Conservation (phyloP, 2,113 vertebrate genomes). For the Castor canadensis region DNA sequence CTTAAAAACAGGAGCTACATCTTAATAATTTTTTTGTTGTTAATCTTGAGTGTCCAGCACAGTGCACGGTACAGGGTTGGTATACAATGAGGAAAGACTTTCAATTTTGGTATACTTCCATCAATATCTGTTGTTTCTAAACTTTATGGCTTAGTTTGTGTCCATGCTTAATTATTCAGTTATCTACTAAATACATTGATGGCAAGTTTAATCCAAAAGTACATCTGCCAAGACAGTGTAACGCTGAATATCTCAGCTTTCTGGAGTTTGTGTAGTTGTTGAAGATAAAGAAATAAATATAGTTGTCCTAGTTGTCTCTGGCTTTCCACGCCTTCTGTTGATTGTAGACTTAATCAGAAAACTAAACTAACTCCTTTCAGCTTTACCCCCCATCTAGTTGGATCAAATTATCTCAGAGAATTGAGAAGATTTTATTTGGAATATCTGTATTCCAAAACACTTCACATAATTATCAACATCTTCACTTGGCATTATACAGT, state of each 20-base stretch:
- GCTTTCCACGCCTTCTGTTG: neutral
- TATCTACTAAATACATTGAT: neutral
- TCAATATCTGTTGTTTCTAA: neutral
- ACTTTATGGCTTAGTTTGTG: neutral
- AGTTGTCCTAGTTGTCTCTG: neutral
- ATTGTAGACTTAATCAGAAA: neutral
- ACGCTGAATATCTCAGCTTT: neutral
- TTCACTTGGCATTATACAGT: neutral
- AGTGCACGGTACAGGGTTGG: neutral
- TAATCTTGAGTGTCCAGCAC: neutral
- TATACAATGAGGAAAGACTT: neutral
- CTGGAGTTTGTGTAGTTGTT: neutral
- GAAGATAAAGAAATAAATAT: neutral
- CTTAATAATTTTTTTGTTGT: neutral
- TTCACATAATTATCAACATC: neutral
- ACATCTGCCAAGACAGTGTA: neutral
- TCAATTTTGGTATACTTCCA: neutral
- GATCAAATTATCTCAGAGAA: conserved; percentile 4
- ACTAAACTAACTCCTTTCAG: neutral
- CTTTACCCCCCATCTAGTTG: neutral
- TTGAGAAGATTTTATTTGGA: neutral
- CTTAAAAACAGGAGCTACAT: neutral
- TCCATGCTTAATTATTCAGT: neutral
- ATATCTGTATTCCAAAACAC: neutral
- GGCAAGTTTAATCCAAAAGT: neutral